These are phyloP conservation scores for Leptosomus discolor DNA, from an alignment of 2,113 vertebrate genomes.

Conservation along the genomic window DNA sequence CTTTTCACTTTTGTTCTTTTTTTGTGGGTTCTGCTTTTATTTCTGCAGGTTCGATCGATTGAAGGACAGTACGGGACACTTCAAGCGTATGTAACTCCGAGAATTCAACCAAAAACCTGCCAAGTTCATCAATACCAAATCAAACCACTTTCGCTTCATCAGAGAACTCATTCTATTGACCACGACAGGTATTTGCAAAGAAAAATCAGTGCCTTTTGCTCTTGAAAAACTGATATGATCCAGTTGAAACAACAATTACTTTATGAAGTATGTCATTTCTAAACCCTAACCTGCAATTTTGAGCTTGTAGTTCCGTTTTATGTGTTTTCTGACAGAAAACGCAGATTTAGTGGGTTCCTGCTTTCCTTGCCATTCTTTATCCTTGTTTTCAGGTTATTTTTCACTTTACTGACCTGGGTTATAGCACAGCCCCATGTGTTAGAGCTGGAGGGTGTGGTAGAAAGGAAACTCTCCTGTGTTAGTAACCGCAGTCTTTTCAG, in stretches of 20 bases:
- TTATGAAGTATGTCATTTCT: not conserved
- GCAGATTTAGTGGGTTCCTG: not conserved
- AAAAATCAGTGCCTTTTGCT: not conserved
- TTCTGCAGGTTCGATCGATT: constrained; percentile 88
- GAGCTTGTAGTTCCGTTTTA: not conserved
- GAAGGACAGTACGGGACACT: constrained; percentile 96
- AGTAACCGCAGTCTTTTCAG: not conserved
- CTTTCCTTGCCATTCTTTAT: not conserved
- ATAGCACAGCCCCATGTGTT: not conserved
- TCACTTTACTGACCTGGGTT: not conserved
- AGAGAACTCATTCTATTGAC: constrained; percentile 88
- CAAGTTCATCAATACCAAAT: constrained; percentile 93
- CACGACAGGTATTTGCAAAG: constrained; percentile 79
- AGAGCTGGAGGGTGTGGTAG: not conserved
- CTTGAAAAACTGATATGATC: not conserved
- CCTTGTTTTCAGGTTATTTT: not conserved
- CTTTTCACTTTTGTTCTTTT: not conserved
- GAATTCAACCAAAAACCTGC: constrained; percentile 95
- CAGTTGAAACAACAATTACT: not conserved
- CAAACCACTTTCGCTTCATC: constrained; percentile 96
- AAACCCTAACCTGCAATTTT: not conserved
- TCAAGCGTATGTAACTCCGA: constrained; percentile 92
- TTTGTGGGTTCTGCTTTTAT: not conserved
- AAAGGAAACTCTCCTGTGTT: not conserved
- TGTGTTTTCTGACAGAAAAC: not conserved